Evolutionary conservation across 2,797 vertebrate genomes (phyloP).

Genomic region (Erpetoichthys calabaricus): DNA sequence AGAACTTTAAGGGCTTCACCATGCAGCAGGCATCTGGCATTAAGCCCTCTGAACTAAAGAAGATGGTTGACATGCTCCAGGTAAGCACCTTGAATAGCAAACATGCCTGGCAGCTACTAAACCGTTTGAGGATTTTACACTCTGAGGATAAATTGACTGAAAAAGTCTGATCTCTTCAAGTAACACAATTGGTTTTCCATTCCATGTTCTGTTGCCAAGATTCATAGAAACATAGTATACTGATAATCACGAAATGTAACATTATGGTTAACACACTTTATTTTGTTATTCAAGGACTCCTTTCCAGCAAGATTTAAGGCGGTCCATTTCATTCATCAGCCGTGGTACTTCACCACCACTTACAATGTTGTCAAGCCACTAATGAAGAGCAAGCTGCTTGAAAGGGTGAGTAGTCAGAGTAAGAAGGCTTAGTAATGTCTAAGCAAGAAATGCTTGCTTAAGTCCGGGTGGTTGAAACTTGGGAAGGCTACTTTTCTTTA

Average conservation of each 20-base stretch:
- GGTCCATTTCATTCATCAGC: slow-evolving; percentile 87
- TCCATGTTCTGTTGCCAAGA: too few relatives aligned
- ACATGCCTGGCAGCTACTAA: too few relatives aligned
- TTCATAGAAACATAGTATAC: too few relatives aligned
- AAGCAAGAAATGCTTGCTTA: too few relatives aligned
- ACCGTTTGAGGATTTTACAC: too few relatives aligned
- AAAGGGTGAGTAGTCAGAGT: slow-evolving; percentile 61
- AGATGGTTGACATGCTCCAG: slow-evolving; percentile 99
- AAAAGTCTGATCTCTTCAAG: too few relatives aligned
- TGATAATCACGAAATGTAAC: too few relatives aligned
- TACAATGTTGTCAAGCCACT: slow-evolving; percentile 92
- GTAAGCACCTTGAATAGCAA: slow-evolving; percentile 33
- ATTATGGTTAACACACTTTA: too few relatives aligned
- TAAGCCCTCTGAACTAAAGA: slow-evolving; percentile 81
- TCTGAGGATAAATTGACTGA: too few relatives aligned
- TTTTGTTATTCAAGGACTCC: slow-evolving; percentile 59
- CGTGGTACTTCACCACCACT: slow-evolving; percentile 97
- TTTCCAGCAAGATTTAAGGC: slow-evolving; percentile 95
- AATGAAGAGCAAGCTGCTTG: slow-evolving; percentile 90
- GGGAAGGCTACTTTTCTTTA: too few relatives aligned
- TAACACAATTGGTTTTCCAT: too few relatives aligned
- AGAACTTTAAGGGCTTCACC: slow-evolving; percentile 94
- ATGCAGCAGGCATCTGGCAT: slow-evolving; percentile 92
- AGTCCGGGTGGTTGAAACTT: too few relatives aligned
- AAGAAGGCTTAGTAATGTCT: background rate